Conservation (phyloP, 2,888 invertebrate genomes). For the Eupithecia vulgata region DNA sequence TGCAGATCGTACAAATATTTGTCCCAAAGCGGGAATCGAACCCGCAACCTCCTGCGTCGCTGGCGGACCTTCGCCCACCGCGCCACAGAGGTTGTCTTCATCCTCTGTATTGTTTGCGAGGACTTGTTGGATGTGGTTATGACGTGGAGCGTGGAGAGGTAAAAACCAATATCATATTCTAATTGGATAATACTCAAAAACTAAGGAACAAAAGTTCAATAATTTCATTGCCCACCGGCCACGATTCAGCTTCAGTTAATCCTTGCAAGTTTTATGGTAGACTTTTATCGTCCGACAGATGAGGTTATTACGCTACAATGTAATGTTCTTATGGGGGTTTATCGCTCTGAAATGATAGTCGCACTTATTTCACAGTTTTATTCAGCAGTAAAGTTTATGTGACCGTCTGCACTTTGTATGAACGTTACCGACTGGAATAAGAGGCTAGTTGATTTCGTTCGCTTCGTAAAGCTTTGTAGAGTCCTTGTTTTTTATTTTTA, state of each 20-base stretch:
- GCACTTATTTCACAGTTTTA: conserved; percentile 44
- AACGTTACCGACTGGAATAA: conserved; percentile 14
- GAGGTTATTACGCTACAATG: conserved; percentile 44
- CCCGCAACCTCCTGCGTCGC: no score
- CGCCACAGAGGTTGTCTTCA: no score
- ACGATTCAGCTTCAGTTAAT: conserved; percentile 38
- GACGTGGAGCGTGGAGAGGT: no score
- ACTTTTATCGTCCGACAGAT: conserved; percentile 43
- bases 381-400: conserved; percentile 37
- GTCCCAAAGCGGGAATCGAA: no score
- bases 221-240: background rate
- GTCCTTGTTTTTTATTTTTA: background rate
- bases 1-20: no score
- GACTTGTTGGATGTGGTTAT: no score
- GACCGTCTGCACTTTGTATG: conserved; percentile 36
- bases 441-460: conserved; percentile 14
- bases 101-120: no score
- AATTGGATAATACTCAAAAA: background rate
- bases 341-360: conserved; percentile 44
- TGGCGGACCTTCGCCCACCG: no score
- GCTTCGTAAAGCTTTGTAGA: conserved; percentile 8
- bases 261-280: conserved; percentile 39
- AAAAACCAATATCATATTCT: no score
- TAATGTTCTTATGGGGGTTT: conserved; percentile 38
- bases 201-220: background rate